A percentile compares a stretch with the other conserved stretches of the same genome.
These are phyloP conservation scores for Sprattus sprattus DNA, from an alignment of 2,113 vertebrate genomes.

Conservation along the genomic window DNA sequence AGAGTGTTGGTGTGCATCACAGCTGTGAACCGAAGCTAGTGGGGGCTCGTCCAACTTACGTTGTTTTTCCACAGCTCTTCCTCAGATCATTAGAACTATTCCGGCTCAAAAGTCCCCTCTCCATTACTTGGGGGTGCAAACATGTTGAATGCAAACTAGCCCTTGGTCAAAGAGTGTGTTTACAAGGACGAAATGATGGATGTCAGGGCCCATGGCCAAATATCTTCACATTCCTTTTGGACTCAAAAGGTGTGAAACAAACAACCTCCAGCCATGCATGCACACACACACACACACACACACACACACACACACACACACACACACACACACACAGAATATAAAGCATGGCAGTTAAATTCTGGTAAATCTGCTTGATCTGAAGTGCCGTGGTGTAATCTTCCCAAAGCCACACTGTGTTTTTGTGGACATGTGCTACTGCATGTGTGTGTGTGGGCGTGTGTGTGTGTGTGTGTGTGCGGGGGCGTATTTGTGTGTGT, in stretches of 20 bases:
- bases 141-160: neutral
- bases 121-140: neutral
- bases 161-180: neutral
- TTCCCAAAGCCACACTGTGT: slow-evolving; percentile 61
- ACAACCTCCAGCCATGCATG: neutral
- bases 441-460: neutral
- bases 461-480: neutral
- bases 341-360: slow-evolving; percentile 49
- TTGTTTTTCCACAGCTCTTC: too few species aligned
- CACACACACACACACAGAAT: neutral
- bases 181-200: neutral
- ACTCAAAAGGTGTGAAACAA: neutral
- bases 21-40: neutral
- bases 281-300: neutral
- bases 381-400: slow-evolving; percentile 63
- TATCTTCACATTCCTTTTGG: neutral
- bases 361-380: slow-evolving; percentile 67
- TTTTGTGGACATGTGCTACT: slow-evolving; percentile 9
- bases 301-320: neutral
- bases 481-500: slow-evolving; percentile 61
- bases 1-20: neutral
- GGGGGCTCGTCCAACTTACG: neutral
- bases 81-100: neutral
- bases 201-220: neutral
- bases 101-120: neutral